Evolutionary conservation across 2,888 invertebrate species (phyloP).

Genomic region (Cryptophagus acutangulus): DNA sequence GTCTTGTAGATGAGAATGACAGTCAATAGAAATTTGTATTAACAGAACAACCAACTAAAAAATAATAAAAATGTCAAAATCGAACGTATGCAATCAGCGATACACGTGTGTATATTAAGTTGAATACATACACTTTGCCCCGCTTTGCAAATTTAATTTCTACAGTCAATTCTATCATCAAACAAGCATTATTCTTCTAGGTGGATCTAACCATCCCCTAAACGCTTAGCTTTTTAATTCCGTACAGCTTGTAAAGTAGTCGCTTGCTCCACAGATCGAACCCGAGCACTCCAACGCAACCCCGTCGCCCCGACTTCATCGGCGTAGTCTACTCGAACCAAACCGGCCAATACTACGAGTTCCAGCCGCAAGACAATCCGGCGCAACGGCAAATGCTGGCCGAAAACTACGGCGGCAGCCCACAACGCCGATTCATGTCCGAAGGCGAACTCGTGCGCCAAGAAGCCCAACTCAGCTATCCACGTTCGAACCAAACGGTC

Average conservation of each 20-base stretch:
- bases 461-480: slow-evolving; percentile 59
- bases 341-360: slow-evolving; percentile 44
- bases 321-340: slow-evolving; percentile 56
- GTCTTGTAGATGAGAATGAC: no score
- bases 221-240: slow-evolving; percentile 24
- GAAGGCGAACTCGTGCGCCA: slow-evolving; percentile 76
- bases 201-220: slow-evolving; percentile 43
- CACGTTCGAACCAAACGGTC: slow-evolving; percentile 69
- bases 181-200: slow-evolving; percentile 41
- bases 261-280: slow-evolving; percentile 69
- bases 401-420: slow-evolving; percentile 52
- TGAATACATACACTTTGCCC: no score
- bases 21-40: no score
- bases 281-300: slow-evolving; percentile 87
- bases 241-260: slow-evolving; percentile 31
- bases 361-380: slow-evolving; percentile 43
- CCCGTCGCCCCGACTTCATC: slow-evolving; percentile 83
- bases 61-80: no score
- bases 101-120: no score
- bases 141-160: no score
- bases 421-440: slow-evolving; percentile 70
- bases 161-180: no score
- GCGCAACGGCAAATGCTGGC: slow-evolving; percentile 30
- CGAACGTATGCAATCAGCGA: no score
- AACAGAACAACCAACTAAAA: no score